phyloP scores from a whole-genome alignment of 35 echinoderm and acorn worm genomes.

The Heliocidaris tuberculata region DNA sequence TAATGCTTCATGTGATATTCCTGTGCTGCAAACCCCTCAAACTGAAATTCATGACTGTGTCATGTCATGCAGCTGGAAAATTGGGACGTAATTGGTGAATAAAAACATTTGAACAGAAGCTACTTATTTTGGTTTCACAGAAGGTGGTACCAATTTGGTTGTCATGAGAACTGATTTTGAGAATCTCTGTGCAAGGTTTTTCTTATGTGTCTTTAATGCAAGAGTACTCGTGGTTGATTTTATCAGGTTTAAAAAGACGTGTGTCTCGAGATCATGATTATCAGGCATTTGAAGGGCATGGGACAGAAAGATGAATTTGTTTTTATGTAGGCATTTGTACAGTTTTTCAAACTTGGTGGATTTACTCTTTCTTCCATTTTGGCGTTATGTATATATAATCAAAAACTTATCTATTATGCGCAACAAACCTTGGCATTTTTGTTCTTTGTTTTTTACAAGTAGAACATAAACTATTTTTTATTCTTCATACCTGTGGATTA shows the following conservation, averaged over 20 bases:
- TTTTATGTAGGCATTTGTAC: too few species aligned
- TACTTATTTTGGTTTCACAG: not conserved
- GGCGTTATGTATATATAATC: not conserved
- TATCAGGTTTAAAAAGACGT: not conserved
- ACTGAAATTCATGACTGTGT: not conserved
- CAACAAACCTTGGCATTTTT: conserved; percentile 11
- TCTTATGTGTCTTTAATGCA: too few species aligned
- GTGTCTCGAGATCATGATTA: not conserved
- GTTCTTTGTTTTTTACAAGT: not conserved
- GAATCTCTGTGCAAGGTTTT: too few species aligned
- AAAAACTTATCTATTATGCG: not conserved
- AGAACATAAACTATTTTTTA: too few species aligned
- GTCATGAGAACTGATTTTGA: not conserved
- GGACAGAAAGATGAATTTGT: too few species aligned
- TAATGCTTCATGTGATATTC: not conserved
- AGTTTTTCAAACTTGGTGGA: not conserved
- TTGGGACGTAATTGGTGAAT: not conserved
- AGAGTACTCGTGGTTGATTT: too few species aligned
- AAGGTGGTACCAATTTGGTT: not conserved
- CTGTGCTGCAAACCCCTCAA: not conserved
- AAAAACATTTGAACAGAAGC: not conserved
- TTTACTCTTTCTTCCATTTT: not conserved
- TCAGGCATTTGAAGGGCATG: not conserved
- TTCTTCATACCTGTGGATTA: too few species aligned
- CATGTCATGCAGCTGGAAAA: not conserved